phyloP scores from a whole-genome alignment of 92 coral and sea anemone genomes.

The Epizoanthus rinbou region DNA sequence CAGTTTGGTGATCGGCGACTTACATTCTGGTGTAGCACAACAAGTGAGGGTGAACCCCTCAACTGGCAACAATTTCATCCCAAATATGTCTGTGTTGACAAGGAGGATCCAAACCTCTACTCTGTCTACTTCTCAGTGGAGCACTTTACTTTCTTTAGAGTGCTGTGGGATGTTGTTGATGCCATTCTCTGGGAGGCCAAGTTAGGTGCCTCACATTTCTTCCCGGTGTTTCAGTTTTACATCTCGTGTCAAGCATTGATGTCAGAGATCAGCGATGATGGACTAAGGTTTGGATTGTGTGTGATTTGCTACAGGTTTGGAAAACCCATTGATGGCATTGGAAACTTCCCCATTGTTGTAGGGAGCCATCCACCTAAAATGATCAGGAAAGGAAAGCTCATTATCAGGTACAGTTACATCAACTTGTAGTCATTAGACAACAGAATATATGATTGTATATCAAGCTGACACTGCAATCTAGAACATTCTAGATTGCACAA shows the following conservation, averaged over 20 bases:
- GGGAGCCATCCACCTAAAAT: slow-evolving; percentile 87
- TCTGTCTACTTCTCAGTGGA: slow-evolving; percentile 91
- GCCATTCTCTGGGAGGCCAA: slow-evolving; percentile 86
- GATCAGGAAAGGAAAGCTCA: slow-evolving; percentile 79
- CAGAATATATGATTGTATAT: no score
- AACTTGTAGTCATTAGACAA: neutral
- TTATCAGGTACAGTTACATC: slow-evolving; percentile 69
- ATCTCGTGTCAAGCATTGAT: slow-evolving; percentile 92
- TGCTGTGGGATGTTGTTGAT: slow-evolving; percentile 87
- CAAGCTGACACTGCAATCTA: no score
- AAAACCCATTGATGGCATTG: slow-evolving; percentile 81
- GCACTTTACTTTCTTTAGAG: slow-evolving; percentile 87
- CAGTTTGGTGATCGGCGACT: slow-evolving; percentile 73
- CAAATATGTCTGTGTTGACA: slow-evolving; percentile 63
- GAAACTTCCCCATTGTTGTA: slow-evolving; percentile 87
- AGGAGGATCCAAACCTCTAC: slow-evolving; percentile 58
- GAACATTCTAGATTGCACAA: no score
- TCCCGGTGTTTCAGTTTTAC: slow-evolving; percentile 85
- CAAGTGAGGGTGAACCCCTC: slow-evolving; percentile 70
- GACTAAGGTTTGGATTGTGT: slow-evolving; percentile 86
- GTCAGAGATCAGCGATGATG: slow-evolving; percentile 85
- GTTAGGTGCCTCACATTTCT: slow-evolving; percentile 83
- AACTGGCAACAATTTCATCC: slow-evolving; percentile 90
- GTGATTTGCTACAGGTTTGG: slow-evolving; percentile 85
- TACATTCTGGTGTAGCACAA: slow-evolving; percentile 94